phyloP scores from a whole-genome alignment of 2,113 vertebrate species.

The Apus apus region DNA sequence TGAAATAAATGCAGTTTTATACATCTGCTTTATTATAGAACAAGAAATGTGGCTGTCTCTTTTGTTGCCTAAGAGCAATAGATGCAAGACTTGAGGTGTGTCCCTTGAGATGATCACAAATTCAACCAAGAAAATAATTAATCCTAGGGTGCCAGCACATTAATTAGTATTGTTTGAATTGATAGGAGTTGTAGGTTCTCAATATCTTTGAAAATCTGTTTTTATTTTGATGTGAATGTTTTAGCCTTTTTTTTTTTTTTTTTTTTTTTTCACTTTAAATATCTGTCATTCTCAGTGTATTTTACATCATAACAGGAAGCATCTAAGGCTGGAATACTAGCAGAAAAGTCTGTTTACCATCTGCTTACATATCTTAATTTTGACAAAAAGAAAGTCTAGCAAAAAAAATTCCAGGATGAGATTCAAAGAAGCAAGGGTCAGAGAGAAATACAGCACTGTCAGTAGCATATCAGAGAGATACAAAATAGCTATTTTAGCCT shows the following conservation, averaged over 20 bases:
- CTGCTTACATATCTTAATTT: background rate
- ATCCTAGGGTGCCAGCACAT: background rate
- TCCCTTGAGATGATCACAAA: background rate
- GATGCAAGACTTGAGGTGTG: background rate
- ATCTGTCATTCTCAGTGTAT: background rate
- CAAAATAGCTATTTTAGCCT: background rate
- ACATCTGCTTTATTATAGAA: background rate
- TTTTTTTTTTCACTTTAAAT: background rate
- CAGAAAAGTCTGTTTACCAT: background rate
- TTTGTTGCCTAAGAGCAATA: background rate
- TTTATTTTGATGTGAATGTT: background rate
- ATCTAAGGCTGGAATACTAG: background rate
- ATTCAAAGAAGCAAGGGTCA: background rate
- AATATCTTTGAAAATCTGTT: background rate
- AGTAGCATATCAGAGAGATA: background rate
- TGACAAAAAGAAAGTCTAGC: background rate
- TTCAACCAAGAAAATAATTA: background rate
- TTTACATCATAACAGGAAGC: constrained; percentile 2
- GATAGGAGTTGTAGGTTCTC: background rate
- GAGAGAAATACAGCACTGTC: background rate
- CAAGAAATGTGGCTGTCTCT: background rate
- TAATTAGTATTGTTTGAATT: background rate
- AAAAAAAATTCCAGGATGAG: background rate
- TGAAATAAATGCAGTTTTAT: background rate
- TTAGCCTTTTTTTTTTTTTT: background rate